Base-by-base conservation (phyloP, 2,797 vertebrate genomes). In the Rhabdomys pumilio region DNA sequence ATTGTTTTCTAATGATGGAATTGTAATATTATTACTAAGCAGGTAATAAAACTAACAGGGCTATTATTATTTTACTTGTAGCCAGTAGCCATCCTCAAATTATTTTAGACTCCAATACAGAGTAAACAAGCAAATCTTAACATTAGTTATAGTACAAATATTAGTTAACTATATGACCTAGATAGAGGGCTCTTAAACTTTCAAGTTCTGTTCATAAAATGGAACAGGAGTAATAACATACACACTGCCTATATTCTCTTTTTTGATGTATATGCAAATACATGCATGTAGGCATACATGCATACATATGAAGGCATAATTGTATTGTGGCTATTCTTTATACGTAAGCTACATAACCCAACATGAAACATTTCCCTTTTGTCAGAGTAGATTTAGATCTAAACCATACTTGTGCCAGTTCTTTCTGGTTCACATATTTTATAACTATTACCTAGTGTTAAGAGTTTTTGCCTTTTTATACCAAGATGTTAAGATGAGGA, bases 401-500 rank as follows among this genome's bases (percentile, higher is more conserved):
- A 96, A 89, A 34, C n/a, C 38, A 80, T 72, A 86, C 15, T 93
- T 34, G 53, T 84, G 77, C 50, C 55, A 96, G 53, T 89, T 95
- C 81, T 97, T 90, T 94, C 44, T 73, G 65, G 47, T 89, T 95
- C 63, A 65, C 75, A 86, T 94, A 95, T 91, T 96, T 93, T 83
- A 93, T 84, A 47, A 67, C 85, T 95, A 80, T 41, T 41, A 89
- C 29, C 53, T 57, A 91, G 11, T 55, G 31, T 59, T 38, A 95
- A 96, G 79, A 96, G 94, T 95, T 95, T 29, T 55, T 94, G 20
- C 34, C 20, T 96, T 97, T 96, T 92, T 96, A 91, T 87, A 93
- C 91, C 41, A 92, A 97, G 77, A 93, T 67, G 90, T 87, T 96
- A 96, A 90, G 50, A 90, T 55, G 75, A 89, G 75, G 85, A 93